These are phyloP conservation scores for Physella acuta DNA, from an alignment of 1,140 invertebrate genomes.

Conservation along the genomic window DNA sequence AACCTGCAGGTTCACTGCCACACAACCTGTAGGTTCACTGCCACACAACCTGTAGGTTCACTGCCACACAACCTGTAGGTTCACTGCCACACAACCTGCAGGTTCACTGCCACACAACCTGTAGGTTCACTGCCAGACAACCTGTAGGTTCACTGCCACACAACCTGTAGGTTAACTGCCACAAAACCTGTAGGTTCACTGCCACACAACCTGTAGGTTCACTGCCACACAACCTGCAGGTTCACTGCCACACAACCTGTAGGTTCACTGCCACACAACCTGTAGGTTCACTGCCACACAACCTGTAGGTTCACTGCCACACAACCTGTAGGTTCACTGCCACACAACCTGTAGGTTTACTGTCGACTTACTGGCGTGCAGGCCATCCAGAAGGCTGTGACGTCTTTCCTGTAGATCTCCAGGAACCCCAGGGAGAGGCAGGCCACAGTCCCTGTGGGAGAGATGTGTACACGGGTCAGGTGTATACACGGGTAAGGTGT, in stretches of 20 bases:
- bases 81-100: too few species aligned
- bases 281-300: not conserved
- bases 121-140: too few species aligned
- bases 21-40: too few species aligned
- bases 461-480: too few species aligned
- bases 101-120: too few species aligned
- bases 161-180: not conserved
- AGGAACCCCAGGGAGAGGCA: not conserved
- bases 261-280: not conserved
- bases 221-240: not conserved
- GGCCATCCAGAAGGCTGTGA: not conserved
- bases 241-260: not conserved
- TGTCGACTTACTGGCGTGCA: not conserved
- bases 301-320: not conserved
- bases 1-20: too few species aligned
- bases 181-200: not conserved
- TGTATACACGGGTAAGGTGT: too few species aligned
- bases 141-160: too few species aligned
- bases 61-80: too few species aligned
- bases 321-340: not conserved
- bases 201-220: not conserved
- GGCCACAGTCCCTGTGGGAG: not conserved
- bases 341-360: not conserved
- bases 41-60: too few species aligned
- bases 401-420: not conserved